These are phyloP conservation scores for Paratrypauchen microcephalus DNA, from an alignment of 2,797 vertebrate species.

Conservation along the genomic window DNA sequence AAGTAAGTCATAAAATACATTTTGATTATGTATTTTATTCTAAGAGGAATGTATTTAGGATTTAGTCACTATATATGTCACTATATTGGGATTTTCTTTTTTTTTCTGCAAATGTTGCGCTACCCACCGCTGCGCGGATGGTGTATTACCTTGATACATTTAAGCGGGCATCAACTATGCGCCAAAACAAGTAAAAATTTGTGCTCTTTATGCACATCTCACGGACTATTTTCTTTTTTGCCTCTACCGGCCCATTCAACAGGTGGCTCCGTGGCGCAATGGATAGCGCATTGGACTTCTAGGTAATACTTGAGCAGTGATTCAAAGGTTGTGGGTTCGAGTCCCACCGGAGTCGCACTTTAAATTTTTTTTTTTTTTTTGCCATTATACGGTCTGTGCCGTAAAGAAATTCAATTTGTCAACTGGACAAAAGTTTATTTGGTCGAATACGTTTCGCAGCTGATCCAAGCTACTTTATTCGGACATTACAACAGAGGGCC, in stretches of 20 bases:
- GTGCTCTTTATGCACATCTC: too few relatives aligned
- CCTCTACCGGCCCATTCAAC: too few relatives aligned
- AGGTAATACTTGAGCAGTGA: slow-evolving; percentile 54
- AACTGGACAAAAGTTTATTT: too few relatives aligned
- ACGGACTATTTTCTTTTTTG: too few relatives aligned
- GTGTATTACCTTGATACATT: neutral
- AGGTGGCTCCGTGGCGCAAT: slow-evolving; percentile 94
- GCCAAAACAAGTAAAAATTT: neutral
- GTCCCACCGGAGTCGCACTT: slow-evolving; percentile 84
- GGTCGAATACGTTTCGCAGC: too few relatives aligned
- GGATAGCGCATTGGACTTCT: slow-evolving; percentile 96
- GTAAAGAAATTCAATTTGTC: too few relatives aligned
- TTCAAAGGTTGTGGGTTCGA: slow-evolving; percentile 90
- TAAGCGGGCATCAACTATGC: neutral
- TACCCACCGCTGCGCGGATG: neutral
- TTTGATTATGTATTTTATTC: neutral
- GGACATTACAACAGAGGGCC: too few relatives aligned
- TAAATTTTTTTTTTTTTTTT: slow-evolving; percentile 17
- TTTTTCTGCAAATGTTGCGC: neutral
- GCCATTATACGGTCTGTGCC: too few relatives aligned
- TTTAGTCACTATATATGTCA: neutral
- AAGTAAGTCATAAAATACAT: neutral
- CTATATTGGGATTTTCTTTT: too few relatives aligned
- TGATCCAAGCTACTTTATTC: too few relatives aligned
- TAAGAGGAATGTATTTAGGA: neutral